Base-by-base conservation (phyloP, 2,888 invertebrate genomes). In the Acleris laterana region DNA sequence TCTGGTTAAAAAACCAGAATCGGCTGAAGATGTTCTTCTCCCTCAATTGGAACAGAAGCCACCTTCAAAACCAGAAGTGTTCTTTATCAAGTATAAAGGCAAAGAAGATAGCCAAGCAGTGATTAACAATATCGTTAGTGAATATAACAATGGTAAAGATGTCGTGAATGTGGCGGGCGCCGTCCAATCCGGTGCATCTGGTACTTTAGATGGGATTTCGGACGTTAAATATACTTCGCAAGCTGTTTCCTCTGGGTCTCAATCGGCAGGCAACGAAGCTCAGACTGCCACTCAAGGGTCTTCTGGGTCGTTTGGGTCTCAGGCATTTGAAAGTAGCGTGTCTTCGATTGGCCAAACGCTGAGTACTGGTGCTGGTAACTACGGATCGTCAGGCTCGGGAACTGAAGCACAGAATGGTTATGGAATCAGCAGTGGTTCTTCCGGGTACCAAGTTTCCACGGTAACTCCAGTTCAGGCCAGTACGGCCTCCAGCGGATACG, bases 81-180 rank as follows among this genome's bases (percentile, higher is more conserved):
- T 95, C 93, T 96, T 96, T 90, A 96, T 96, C 89, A 94, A 95
- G 73, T 96, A 96, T 92, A 95, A 95, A 88, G 94, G 95, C 68
- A 95, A 95, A 89, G 88, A 88, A 65, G 91, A 91, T 63, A 85
- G 86, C n/a, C 85, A 91, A 74, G 72, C 88, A 19, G 87, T 91
- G 5, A 92, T 92, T 65, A 83, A 91, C 72, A 88, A 90, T 70
- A 92, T 93, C 55, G 93, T 93, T 17, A 84, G 78, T 68, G 89
- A 91, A 68, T 89, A 88, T 75, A 86, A 81, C 68, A 81, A 82
- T 65, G 78, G 78, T 44, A 80, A 77, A 17, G 70, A 77, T 13
- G 65, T 75, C 1, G 75, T 71, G 0, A 71, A 69, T 58, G 46
- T 50, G 5, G 56, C 48, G 4, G 58, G 52, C 13, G 51, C 68